A percentile compares a stretch with the other conserved stretches of the same genome.
phyloP scores from a whole-genome alignment of 2,797 vertebrate genomes.

The Lateolabrax maculatus region DNA sequence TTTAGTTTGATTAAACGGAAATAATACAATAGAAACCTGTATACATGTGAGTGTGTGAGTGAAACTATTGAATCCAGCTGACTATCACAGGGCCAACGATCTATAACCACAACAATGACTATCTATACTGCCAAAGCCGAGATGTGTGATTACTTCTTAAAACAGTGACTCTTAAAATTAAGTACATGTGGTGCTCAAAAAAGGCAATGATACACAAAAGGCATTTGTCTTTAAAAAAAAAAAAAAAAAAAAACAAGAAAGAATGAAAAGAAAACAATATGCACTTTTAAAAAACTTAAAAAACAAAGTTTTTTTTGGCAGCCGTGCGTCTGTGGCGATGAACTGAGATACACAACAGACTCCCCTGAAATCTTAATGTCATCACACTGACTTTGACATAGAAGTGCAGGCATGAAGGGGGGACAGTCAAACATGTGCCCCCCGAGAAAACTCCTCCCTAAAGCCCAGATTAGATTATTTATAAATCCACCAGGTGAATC shows the following conservation, averaged over 20 bases:
- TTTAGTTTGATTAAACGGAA: conserved; percentile 37
- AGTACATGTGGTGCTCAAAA: conserved; percentile 77
- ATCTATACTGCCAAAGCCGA: conserved; percentile 42
- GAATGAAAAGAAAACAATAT: conserved; percentile 49
- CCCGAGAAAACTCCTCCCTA: conserved; percentile 33
- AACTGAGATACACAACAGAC: conserved; percentile 51
- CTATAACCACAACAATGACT: conserved; percentile 39
- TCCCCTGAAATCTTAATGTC: conserved; percentile 61
- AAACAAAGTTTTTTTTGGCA: conserved; percentile 45
- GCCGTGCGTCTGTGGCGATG: conserved; percentile 47
- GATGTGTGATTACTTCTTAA: conserved; percentile 61
- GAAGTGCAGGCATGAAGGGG: conserved; percentile 52
- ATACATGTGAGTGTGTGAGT: not conserved
- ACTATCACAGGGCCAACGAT: conserved; percentile 27
- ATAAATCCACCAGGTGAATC: conserved; percentile 51
- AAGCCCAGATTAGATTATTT: conserved; percentile 38
- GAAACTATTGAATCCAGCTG: conserved; percentile 39
- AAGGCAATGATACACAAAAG: conserved; percentile 73
- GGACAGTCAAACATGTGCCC: conserved; percentile 9
- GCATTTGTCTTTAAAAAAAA: conserved; percentile 53
- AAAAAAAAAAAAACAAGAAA: conserved; percentile 12
- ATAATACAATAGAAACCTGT: conserved; percentile 23
- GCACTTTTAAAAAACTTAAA: conserved; percentile 47
- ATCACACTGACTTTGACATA: conserved; percentile 50
- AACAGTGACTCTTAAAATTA: conserved; percentile 75